Evolutionary conservation across 2,113 vertebrate species (phyloP).

Genomic region (Casuarius casuarius): DNA sequence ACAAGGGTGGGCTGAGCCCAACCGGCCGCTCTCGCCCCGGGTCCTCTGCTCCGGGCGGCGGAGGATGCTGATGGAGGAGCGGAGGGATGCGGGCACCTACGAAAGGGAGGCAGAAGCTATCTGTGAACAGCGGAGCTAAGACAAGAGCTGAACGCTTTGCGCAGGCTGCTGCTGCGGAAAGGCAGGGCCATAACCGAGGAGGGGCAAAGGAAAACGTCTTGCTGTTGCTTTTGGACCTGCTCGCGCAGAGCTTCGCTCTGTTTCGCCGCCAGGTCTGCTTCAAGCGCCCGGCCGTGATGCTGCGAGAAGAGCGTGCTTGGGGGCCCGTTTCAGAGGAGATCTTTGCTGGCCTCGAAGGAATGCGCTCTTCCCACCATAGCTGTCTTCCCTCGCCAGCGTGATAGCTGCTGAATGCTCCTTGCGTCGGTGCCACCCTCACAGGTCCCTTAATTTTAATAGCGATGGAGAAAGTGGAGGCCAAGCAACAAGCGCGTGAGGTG

Average conservation of each 20-base stretch:
- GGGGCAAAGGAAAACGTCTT: conserved; percentile 37
- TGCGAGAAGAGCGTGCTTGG: too few species aligned
- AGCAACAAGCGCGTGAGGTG: not conserved
- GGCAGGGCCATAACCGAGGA: not conserved
- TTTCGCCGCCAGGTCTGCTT: conserved; percentile 57
- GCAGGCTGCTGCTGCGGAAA: conserved; percentile 9
- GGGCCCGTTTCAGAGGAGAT: too few species aligned
- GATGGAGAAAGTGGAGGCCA: not conserved
- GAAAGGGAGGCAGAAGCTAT: not conserved
- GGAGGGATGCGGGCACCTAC: not conserved
- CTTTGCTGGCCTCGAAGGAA: not conserved
- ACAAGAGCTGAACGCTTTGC: not conserved
- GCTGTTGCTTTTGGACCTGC: conserved; percentile 47
- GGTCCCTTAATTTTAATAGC: not conserved
- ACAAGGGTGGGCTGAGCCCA: not conserved
- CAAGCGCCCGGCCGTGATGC: not conserved
- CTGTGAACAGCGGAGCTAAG: not conserved
- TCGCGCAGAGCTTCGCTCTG: conserved; percentile 37
- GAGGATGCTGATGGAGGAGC: not conserved
- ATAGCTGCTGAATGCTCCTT: not conserved
- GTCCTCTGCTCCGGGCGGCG: too few species aligned
- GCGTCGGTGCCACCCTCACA: not conserved
- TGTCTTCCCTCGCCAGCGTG: not conserved
- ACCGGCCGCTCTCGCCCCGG: too few species aligned
- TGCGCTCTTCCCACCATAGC: not conserved